These are phyloP conservation scores for Protosalanx chinensis DNA, from an alignment of 2,797 vertebrate species.

Conservation along the genomic window DNA sequence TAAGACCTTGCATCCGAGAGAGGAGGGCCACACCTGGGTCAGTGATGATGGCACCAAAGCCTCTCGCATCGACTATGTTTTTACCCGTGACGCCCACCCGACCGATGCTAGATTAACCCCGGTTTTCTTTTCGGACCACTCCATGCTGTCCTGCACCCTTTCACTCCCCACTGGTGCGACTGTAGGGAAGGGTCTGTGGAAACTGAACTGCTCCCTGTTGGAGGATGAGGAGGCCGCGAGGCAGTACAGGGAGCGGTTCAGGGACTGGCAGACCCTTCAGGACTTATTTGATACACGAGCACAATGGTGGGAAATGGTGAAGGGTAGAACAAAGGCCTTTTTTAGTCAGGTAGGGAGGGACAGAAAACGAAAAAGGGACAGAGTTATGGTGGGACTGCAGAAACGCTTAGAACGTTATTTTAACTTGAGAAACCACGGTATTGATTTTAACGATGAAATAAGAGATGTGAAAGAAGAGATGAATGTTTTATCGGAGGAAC, in stretches of 20 bases:
- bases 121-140: conserved; percentile 12
- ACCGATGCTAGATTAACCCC: conserved; percentile 17
- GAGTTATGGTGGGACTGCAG: too few relatives aligned
- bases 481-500: too few relatives aligned
- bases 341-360: conserved; percentile 17
- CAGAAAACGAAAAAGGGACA: conserved; percentile 11
- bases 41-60: conserved; percentile 36
- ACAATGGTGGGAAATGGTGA: conserved; percentile 47
- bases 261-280: too few relatives aligned
- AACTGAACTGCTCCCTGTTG: too few relatives aligned
- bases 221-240: too few relatives aligned
- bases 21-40: conserved; percentile 38
- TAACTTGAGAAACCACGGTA: too few relatives aligned
- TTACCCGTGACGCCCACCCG: conserved; percentile 7
- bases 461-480: too few relatives aligned
- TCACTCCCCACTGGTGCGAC: too few relatives aligned
- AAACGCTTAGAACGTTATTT: too few relatives aligned
- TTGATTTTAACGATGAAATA: too few relatives aligned
- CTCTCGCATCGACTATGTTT: conserved; percentile 23
- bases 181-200: too few relatives aligned
- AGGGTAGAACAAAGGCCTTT: conserved; percentile 31
- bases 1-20: conserved; percentile 30
- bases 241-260: too few relatives aligned
- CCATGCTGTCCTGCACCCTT: conserved; percentile 25
- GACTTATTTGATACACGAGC: conserved; percentile 15